Base-by-base conservation (phyloP, 2,113 vertebrate genomes). In the Hemicordylus capensis region DNA sequence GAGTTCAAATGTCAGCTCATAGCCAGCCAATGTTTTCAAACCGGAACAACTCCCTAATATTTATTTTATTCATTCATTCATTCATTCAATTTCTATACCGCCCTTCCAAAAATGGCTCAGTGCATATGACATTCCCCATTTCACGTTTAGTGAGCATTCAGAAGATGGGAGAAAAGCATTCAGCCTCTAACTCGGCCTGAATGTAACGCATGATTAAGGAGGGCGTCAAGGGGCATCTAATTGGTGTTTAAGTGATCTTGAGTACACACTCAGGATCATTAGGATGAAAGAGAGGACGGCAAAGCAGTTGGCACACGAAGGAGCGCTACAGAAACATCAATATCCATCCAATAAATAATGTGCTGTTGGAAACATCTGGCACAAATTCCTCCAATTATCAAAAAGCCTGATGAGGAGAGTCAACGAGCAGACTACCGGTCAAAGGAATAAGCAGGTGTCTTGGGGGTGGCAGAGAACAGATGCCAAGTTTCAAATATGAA, bases 391-490 rank as follows among this genome's bases (percentile, higher is more conserved):
- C 72, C 17, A 37, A 12, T 59, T 28, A 76, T 20, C 78, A n/a
- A n/a, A 34, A 56, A 83, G 80, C 24, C 79, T 66, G 67, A n/a
- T 44, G 64, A 72, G 56, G 64, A 39, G 81, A 80, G 19, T 26
- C 84, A 80, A 85, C 80, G 7, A 75, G 7, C 0, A 0, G 4
- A 24, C 70, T 31, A 82, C 6, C 9, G 51, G 0, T 67, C 67
- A 1, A 74, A 63, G 86, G 64, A 54, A 81, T 81, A 86, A 28
- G 81, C 81, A 87, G 86, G 67, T 80, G n/a, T 78, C 19, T 11
- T 0, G 3, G 9, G 6, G 73, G 69, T 79, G 84, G 80, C 24
- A 78, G 84, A 83, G 42, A 87, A 9, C 81, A 81, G 86, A 87
- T 76, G 84, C 15, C 75, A 66, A 6, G 0, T 6, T 61, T 77